phyloP scores from a whole-genome alignment of 2,888 invertebrate genomes.

The Ptilodon capucinus region DNA sequence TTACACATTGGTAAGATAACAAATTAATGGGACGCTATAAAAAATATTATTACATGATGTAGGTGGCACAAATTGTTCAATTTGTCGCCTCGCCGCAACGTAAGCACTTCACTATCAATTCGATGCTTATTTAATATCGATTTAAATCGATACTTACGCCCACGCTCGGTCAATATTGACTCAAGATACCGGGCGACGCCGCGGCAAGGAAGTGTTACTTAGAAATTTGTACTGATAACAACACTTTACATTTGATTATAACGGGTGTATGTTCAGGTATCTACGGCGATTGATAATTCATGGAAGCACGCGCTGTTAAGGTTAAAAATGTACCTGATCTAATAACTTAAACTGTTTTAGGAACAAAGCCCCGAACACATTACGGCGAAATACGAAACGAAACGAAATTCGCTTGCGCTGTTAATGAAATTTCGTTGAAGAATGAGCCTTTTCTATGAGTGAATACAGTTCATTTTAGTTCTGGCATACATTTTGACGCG shows the following conservation, averaged over 20 bases:
- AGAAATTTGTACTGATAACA: slow-evolving; percentile 73
- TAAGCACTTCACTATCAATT: slow-evolving; percentile 50
- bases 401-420: too few relatives aligned
- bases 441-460: too few relatives aligned
- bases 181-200: slow-evolving; percentile 57
- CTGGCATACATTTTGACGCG: too few relatives aligned
- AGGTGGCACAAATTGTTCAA: slow-evolving; percentile 39
- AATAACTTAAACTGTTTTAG: neutral
- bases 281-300: slow-evolving; percentile 17
- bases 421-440: too few relatives aligned
- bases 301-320: slow-evolving; percentile 16
- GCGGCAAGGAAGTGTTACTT: slow-evolving; percentile 67
- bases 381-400: too few relatives aligned
- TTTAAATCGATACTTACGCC: slow-evolving; percentile 68
- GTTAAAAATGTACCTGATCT: slow-evolving; percentile 3
- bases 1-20: neutral
- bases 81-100: slow-evolving; percentile 35
- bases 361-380: too few relatives aligned
- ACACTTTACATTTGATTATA: slow-evolving; percentile 55
- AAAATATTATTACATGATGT: slow-evolving; percentile 14
- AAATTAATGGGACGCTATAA: neutral
- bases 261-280: slow-evolving; percentile 25
- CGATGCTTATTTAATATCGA: slow-evolving; percentile 59
- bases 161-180: slow-evolving; percentile 76
- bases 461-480: too few relatives aligned